Base-by-base conservation (phyloP, 2,888 invertebrate genomes). In the Tetramorium bicarinatum region DNA sequence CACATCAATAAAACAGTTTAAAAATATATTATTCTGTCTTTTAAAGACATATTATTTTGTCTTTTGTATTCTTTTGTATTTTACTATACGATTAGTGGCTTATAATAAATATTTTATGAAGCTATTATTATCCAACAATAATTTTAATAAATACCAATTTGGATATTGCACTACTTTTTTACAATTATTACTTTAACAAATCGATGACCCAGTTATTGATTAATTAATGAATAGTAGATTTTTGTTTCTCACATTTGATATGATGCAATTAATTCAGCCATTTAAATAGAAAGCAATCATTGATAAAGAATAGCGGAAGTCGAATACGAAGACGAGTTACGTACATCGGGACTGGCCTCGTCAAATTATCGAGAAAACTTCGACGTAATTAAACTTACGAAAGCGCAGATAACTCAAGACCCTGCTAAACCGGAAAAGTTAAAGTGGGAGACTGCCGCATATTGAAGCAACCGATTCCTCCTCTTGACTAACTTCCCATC, bases 341-440 rank as follows among this genome's bases (percentile, higher is more conserved):
- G 91, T 88, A 89, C 87, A 92, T 91, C 89, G 87, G 86, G 89
- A 90, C 91, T 90, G 89, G 88, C 85, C 88, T 89, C 87, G 89
- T 91, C 91, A 91, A 94, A 94, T 94, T 94, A 94, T 93, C 92
- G 93, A 92, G 92, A 92, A 94, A 94, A 94, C 92, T 93, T 93
- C 84, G 89, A 91, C 90, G 93, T 93, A 94, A 94, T 94, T 94
- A 93, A 94, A 93, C 92, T 93, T 91, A 90, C 89, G 91, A 88
- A 91, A 93, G 93, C 89, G 91, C 90, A 91, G 93, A 93, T 93
- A 93, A 92, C 92, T 91, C 89, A 85, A 89, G 89, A 91, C 91
- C 89, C 87, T 83, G 88, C 89, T 92, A 92, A 92, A 93, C 91
- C 90, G 91, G 92, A 92, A 92, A 93, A 92, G 92, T 93, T 94